Percentiles rank a stretch among this genome's conserved stretches.
Evolutionary conservation across 2,113 vertebrate species (phyloP).

Genomic region (Calyptommatus sinebrachiatus): DNA sequence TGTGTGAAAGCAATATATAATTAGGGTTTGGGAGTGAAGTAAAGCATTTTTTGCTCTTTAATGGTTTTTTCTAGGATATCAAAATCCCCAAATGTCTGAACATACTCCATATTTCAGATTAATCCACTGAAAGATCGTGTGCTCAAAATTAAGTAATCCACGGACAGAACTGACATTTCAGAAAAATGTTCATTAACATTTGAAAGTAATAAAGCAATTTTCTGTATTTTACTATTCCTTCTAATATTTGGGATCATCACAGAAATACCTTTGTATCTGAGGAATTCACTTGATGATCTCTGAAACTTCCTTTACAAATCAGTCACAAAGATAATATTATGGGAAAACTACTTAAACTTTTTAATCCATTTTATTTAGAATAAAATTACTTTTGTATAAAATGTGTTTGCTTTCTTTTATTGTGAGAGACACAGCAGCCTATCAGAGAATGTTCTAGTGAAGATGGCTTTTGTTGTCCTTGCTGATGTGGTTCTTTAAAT

Average conservation of each 20-base stretch:
- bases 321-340: neutral
- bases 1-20: too few relatives aligned
- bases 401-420: conserved; percentile 16
- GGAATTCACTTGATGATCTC: neutral
- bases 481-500: conserved; percentile 18
- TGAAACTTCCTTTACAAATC: conserved; percentile 2
- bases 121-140: neutral
- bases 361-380: neutral
- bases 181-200: neutral
- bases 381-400: neutral
- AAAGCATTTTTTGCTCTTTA: too few relatives aligned
- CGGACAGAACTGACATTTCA: too few relatives aligned
- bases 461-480: conserved; percentile 6
- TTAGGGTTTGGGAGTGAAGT: too few relatives aligned
- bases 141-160: neutral
- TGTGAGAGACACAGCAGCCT: neutral
- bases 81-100: too few relatives aligned
- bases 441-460: neutral
- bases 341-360: neutral
- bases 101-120: too few relatives aligned
- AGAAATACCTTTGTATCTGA: neutral
- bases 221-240: neutral
- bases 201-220: neutral
- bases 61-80: too few relatives aligned
- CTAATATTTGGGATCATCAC: neutral